Evolutionary conservation across 1,140 invertebrate species (phyloP), one percentile per base, ranked within the genome.

Genomic region (Panonychus citri): DNA sequence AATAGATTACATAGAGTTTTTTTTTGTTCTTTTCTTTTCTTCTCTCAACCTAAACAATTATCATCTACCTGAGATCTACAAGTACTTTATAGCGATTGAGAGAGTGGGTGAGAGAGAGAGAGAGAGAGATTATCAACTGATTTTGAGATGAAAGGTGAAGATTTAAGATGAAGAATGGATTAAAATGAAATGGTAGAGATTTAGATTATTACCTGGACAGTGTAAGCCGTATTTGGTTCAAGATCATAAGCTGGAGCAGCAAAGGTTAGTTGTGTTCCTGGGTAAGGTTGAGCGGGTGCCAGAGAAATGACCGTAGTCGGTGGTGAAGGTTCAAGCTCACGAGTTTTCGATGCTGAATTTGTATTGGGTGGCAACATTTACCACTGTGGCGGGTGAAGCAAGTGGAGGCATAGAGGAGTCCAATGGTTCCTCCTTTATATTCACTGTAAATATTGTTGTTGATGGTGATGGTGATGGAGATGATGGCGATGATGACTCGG

Each of bases 171-270:
- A 52, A 42, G 25, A 42, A 24, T 10, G 7, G 21, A 8, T 50
- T 21, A 5, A 12, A 25, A 27, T n/a, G 53, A 24, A n/a, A n/a
- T n/a, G n/a, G n/a, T n/a, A n/a, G n/a, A n/a, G n/a, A n/a, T n/a
- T n/a, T n/a, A n/a, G n/a, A n/a, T n/a, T n/a, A n/a, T n/a, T 3
- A 60, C 59, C 40, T 60, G 59, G 5, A 60, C 56, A n/a, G 59
- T 53, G 50, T 60, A 60, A 5, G n/a, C 24, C 30, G 55, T 56
- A 39, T 15, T 50, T 17, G 48, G 37, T 15, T 57, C 27, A 10
- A 60, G 40, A 39, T 60, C 59, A 48, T 60, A 60, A 5, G 59
- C 24, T 28, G 59, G 52, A n/a, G 59, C 39, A 13, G 58, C 58
- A 57, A 60, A 60, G 21, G 59, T 60, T 15, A 60, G 40, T 52